Evolutionary conservation across 2,797 vertebrate species (phyloP), one percentile per base, ranked within the genome.

Genomic region (Catamblyrhynchus diadema): DNA sequence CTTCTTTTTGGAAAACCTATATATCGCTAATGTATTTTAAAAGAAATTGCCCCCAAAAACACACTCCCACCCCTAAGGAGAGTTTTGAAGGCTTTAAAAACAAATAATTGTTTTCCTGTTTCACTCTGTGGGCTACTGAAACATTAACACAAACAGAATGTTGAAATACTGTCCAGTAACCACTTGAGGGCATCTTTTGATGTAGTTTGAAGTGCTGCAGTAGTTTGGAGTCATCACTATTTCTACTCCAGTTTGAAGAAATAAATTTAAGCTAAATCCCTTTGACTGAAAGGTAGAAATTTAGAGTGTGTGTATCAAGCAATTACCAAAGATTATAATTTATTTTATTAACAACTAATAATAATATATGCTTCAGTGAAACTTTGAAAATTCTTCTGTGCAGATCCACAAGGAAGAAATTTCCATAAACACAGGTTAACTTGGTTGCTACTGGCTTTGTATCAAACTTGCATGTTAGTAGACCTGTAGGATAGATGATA

Each of bases 101-200:
- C 8, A 60, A 71, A 1, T 67, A 21, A 0, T 70, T 61, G 17
- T 45, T 88, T 91, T 83, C 22, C 12, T 71, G 9, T 27, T 86
- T 83, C 67, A 48, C 14, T 78, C 7, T 59, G 2, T 16, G 22
- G n/a, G 8, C 19, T 74, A 24, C 17, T 44, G 32, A 66, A 72
- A 61, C 13, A 9, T 37, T 30, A 56, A 30, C 44, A 42, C 27
- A 71, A 78, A 62, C 12, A 33, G 54, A 32, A 32, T 33, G 24
- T 70, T 87, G 93, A 94, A 95, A 73, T 86, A 47, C 71, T 84
- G 84, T 45, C 15, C 39, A 67, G 25, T 92, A 81, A 47, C 91
- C 95, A 86, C 94, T 88, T 92, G 96, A 88, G 86, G 96, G 96
- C 94, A 90, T 93, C 33, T 96, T 92, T 62, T 92, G 79, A 85